A percentile compares a stretch with the other conserved stretches of the same genome.
Evolutionary conservation across 2,888 invertebrate genomes (phyloP).

Genomic region (Malachius bipustulatus): DNA sequence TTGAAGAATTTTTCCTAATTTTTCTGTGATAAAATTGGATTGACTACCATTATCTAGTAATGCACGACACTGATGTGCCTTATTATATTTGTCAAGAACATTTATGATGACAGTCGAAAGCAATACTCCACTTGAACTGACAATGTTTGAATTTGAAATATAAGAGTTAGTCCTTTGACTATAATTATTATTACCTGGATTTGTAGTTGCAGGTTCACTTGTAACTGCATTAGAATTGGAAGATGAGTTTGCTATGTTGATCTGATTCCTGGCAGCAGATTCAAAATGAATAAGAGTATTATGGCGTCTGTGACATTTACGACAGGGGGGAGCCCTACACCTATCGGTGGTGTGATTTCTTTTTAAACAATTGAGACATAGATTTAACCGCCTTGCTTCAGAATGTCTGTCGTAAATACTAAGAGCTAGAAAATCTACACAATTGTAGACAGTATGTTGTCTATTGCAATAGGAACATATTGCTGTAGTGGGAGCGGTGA

Average conservation of each 20-base stretch:
- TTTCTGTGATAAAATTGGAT: slow-evolving; percentile 4
- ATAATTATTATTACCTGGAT: too few species aligned
- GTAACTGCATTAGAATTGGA: too few species aligned
- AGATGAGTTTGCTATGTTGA: too few species aligned
- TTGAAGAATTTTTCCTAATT: neutral
- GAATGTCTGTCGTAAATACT: neutral
- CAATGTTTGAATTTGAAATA: too few species aligned
- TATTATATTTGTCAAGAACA: neutral
- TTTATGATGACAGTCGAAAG: slow-evolving; percentile 8
- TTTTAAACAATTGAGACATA: slow-evolving; percentile 9
- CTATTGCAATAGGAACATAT: slow-evolving; percentile 6
- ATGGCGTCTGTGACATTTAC: too few species aligned
- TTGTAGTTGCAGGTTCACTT: too few species aligned
- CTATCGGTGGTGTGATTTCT: neutral
- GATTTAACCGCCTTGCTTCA: slow-evolving; percentile 3
- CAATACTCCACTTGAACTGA: too few species aligned
- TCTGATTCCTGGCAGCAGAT: too few species aligned
- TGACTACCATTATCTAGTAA: slow-evolving; percentile 6
- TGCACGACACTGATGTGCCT: slow-evolving; percentile 2
- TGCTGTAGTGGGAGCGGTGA: too few species aligned
- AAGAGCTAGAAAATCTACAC: slow-evolving; percentile 4
- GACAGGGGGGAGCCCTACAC: too few species aligned
- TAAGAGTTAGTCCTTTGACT: too few species aligned
- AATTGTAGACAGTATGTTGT: slow-evolving; percentile 2
- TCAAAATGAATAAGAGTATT: too few species aligned